Percentiles rank a stretch among this genome's conserved stretches.
These are phyloP conservation scores for Pseudotriccus pelzelni DNA, from an alignment of 2,797 vertebrate species.

Conservation along the genomic window DNA sequence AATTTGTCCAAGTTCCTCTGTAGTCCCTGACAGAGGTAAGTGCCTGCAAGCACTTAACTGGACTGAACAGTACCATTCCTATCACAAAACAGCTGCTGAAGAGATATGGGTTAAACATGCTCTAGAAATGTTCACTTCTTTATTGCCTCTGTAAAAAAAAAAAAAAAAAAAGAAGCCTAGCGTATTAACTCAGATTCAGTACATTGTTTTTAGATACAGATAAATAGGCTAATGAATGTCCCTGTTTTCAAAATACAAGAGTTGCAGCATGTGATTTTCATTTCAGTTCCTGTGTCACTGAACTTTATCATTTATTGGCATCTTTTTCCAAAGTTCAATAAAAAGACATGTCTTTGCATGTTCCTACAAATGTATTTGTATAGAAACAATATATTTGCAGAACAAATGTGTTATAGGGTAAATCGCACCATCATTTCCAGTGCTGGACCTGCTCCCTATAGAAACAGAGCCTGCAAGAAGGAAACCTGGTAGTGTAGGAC, in stretches of 20 bases:
- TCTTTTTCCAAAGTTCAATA: background rate
- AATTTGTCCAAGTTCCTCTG: background rate
- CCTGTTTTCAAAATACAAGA: background rate
- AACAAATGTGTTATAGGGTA: background rate
- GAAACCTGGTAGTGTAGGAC: background rate
- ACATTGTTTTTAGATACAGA: background rate
- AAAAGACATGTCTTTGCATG: background rate
- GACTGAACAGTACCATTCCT: background rate
- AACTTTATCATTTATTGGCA: slow-evolving; percentile 2
- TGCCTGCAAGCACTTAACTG: background rate
- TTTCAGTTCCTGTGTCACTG: slow-evolving; percentile 10
- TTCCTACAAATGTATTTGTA: background rate
- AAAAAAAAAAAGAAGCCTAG: background rate
- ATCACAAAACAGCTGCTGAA: background rate
- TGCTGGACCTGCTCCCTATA: background rate
- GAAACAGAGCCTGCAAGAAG: background rate
- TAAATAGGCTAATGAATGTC: background rate
- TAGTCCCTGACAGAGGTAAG: background rate
- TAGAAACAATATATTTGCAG: background rate
- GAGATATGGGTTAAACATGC: background rate
- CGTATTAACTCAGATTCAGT: background rate
- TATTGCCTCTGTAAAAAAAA: background rate
- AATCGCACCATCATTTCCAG: background rate
- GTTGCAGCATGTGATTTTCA: background rate
- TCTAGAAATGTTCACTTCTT: background rate